phyloP scores from a whole-genome alignment of 2,888 invertebrate species.

The Sinotaia quadrata region DNA sequence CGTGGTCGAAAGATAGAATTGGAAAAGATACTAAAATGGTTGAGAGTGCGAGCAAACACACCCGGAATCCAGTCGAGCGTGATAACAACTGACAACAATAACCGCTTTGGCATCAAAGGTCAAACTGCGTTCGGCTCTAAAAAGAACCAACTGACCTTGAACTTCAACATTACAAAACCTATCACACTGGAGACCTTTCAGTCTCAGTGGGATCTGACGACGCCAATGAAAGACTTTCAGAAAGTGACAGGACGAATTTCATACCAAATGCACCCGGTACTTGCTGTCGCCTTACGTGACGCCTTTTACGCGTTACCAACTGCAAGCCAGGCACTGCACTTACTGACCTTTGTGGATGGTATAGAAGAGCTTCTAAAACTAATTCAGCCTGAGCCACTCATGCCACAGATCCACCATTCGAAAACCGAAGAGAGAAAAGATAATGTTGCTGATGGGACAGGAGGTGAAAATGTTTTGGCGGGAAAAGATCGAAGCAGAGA shows the following conservation, averaged over 20 bases:
- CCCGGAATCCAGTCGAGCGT: constrained; percentile 42
- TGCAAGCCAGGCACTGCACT: not conserved
- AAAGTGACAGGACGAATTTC: constrained; percentile 38
- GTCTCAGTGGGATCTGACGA: constrained; percentile 39
- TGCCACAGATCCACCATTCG: too few relatives aligned
- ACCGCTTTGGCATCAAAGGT: not conserved
- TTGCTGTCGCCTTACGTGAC: constrained; percentile 33
- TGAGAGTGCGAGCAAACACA: constrained; percentile 37
- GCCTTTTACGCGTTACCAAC: not conserved
- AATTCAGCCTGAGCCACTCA: too few relatives aligned
- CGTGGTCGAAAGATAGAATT: too few relatives aligned
- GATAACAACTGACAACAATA: constrained; percentile 24
- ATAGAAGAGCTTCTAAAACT: too few relatives aligned
- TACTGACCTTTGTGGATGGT: not conserved
- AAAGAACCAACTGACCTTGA: constrained; percentile 38
- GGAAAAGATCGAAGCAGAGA: not conserved
- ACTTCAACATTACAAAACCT: constrained; percentile 46
- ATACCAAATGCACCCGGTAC: constrained; percentile 38
- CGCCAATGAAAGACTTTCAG: constrained; percentile 47
- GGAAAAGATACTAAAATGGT: too few relatives aligned
- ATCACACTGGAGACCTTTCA: constrained; percentile 40
- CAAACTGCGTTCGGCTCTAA: not conserved
- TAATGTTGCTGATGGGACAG: too few relatives aligned
- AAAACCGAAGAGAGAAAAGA: too few relatives aligned
- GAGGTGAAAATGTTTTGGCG: too few relatives aligned